Conservation (phyloP, 1,140 invertebrate species). For the Panagrolaimus sp. region DNA sequence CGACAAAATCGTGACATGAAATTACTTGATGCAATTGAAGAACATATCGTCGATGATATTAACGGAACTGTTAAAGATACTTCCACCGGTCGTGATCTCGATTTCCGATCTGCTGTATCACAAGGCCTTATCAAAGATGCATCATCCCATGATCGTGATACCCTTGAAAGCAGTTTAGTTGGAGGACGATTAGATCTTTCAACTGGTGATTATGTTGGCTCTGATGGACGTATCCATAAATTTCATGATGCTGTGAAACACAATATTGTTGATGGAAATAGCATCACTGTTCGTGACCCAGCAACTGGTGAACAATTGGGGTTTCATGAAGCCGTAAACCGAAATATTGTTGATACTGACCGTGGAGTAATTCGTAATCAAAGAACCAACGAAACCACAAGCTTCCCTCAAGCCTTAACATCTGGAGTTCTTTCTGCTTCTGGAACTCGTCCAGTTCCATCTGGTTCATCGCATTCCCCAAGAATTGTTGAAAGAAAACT, state of each 20-base stretch:
- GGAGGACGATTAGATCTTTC: too few species aligned
- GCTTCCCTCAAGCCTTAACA: constrained; percentile 69
- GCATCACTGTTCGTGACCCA: too few species aligned
- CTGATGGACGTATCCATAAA: too few species aligned
- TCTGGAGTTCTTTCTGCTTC: constrained; percentile 68
- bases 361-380: too few species aligned
- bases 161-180: constrained; percentile 64
- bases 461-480: constrained; percentile 14
- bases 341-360: too few species aligned
- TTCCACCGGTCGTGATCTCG: constrained; percentile 62
- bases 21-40: constrained; percentile 74
- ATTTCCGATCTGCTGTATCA: constrained; percentile 28
- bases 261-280: too few species aligned
- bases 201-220: too few species aligned
- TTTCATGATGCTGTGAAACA: too few species aligned
- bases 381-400: too few species aligned
- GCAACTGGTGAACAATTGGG: too few species aligned
- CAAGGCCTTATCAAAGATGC: constrained; percentile 35
- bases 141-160: constrained; percentile 65
- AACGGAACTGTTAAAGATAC: constrained; percentile 70
- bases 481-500: constrained; percentile 53
- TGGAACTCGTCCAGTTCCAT: constrained; percentile 62
- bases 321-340: too few species aligned
- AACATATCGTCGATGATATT: constrained; percentile 74
- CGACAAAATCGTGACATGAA: constrained; percentile 73